A percentile compares a stretch with the other conserved stretches of the same genome.
Conservation (phyloP, 2,113 vertebrate genomes). For the Drymodes brunneopygia region DNA sequence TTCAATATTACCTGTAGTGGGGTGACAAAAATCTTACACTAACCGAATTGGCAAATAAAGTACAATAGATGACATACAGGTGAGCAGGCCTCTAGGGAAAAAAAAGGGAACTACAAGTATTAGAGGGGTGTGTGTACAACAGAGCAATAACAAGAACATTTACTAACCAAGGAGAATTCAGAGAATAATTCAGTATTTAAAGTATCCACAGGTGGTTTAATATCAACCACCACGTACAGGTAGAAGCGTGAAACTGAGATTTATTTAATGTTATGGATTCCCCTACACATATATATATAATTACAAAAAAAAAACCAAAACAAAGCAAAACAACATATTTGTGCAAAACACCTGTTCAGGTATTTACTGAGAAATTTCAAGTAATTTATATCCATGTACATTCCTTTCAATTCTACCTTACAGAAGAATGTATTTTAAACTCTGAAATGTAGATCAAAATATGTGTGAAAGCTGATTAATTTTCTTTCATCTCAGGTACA, state of each 20-base stretch:
- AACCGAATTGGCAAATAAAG: neutral
- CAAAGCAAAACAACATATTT: accelerated
- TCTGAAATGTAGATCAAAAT: neutral
- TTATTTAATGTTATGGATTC: neutral
- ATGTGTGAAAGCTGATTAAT: neutral
- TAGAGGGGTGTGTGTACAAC: neutral
- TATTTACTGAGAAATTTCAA: neutral
- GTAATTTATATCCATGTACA: neutral
- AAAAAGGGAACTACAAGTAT: accelerated
- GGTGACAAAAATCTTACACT: neutral
- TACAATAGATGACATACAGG: neutral
- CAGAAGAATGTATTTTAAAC: neutral
- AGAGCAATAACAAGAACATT: neutral
- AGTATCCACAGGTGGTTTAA: neutral
- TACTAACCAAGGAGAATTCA: neutral
- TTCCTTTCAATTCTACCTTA: neutral
- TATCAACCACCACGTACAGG: neutral
- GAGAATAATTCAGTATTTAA: neutral
- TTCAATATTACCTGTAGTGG: neutral
- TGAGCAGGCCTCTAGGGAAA: neutral
- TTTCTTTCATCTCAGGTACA: neutral
- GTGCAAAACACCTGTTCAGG: neutral
- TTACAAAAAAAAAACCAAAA: neutral
- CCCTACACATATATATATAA: neutral
- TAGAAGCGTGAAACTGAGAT: neutral